Base-by-base conservation (phyloP, 2,888 invertebrate species). In the Aphidius colemani region DNA sequence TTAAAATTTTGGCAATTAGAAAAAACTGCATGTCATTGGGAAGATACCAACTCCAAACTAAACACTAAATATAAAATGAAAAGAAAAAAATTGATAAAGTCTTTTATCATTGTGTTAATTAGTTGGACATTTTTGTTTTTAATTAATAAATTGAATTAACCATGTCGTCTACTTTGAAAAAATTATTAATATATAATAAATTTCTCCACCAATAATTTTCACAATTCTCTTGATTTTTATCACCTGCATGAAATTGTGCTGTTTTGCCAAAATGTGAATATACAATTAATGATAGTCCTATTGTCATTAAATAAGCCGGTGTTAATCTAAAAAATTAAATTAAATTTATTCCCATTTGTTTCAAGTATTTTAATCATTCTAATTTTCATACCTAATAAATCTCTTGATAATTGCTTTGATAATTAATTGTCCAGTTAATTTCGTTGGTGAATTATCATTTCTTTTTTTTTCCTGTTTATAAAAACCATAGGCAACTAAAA, bases 121-220 rank as follows among this genome's bases (percentile, higher is more conserved):
- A 57, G 51, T 50, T 11, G 10, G 11, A 41, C 9, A 61, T 44
- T 51, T n/a, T 18, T 53, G 45, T 45, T 18, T 59, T 7, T 10
- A 50, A 61, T 49, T 30, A 41, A 50, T 45, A 10, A 61, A 40
- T 50, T 59, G 4, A 44, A 66, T 55, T 63, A 72, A 85, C 84
- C 79, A 80, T 75, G 40, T 82, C 78, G 0, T 80, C 75, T 61
- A 82, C 77, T 6, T 78, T 76, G 67, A 76, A 85, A 3, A 85
- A 74, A 74, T 85, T 85, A 71, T 84, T 84, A 51, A 85, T 84
- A 70, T 85, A 85, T 3, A 86, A 71, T 5, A 86, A 53, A 73
- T 86, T 86, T 67, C 85, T 78, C 85, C 86, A 86, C 85, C 86
- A 85, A 69, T 84, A 84, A 67, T 83, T 83, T 2, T 79, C 72